A percentile compares a stretch with the other conserved stretches of the same genome.
phyloP scores from a whole-genome alignment of 1,140 invertebrate species.

The Lasioglossum baleicum region DNA sequence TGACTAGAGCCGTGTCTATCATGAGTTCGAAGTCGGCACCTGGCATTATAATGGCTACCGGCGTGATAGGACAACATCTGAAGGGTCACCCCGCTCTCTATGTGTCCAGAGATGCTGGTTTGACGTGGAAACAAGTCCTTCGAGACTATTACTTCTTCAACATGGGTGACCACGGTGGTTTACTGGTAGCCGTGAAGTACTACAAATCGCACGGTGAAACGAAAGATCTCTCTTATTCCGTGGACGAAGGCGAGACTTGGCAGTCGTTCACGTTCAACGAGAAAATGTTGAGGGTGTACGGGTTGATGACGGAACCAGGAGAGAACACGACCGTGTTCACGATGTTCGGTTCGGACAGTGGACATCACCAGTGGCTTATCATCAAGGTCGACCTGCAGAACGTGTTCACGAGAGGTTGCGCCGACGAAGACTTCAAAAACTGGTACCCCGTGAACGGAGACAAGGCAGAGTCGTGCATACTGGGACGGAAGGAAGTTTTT shows the following conservation, averaged over 20 bases:
- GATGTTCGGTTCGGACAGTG: constrained; percentile 90
- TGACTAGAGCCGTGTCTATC: constrained; percentile 88
- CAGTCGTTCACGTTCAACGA: constrained; percentile 85
- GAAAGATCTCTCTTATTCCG: constrained; percentile 89
- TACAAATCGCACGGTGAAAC: constrained; percentile 88
- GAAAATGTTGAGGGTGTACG: constrained; percentile 88
- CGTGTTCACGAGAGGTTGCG: constrained; percentile 86
- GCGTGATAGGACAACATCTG: constrained; percentile 87
- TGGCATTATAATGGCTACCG: constrained; percentile 93
- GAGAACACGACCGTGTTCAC: constrained; percentile 95
- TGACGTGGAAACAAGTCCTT: constrained; percentile 90
- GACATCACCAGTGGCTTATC: constrained; percentile 91
- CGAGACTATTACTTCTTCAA: constrained; percentile 93
- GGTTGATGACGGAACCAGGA: constrained; percentile 94
- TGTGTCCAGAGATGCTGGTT: constrained; percentile 90
- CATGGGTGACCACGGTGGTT: constrained; percentile 94
- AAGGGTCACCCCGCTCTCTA: constrained; percentile 91
- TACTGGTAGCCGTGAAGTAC: constrained; percentile 91
- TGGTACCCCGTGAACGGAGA: constrained; percentile 88
- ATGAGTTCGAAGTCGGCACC: constrained; percentile 92
- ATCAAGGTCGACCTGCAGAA: constrained; percentile 89
- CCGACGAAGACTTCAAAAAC: constrained; percentile 89
- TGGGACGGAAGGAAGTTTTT: constrained; percentile 89
- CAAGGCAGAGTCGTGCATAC: constrained; percentile 83
- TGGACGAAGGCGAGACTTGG: constrained; percentile 92